These are phyloP conservation scores for Cephalotes varians DNA, from an alignment of 2,888 invertebrate species.

Conservation along the genomic window DNA sequence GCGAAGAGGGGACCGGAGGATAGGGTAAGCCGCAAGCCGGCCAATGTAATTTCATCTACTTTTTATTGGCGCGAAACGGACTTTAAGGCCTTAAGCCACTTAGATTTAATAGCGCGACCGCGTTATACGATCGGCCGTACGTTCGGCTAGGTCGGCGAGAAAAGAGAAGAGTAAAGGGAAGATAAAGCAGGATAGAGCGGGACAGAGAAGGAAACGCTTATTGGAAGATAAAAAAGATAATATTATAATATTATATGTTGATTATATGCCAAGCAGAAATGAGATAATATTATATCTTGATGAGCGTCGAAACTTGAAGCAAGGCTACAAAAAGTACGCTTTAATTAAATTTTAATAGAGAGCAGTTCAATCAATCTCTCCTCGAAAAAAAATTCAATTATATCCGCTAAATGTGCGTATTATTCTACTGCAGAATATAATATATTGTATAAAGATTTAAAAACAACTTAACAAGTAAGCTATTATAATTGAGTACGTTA, in stretches of 20 bases:
- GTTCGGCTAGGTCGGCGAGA: slow-evolving; percentile 53
- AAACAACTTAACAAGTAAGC: neutral
- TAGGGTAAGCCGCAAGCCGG: slow-evolving; percentile 63
- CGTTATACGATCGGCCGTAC: slow-evolving; percentile 64
- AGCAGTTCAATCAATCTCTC: slow-evolving; percentile 5
- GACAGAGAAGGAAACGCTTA: slow-evolving; percentile 37
- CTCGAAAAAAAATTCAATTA: neutral
- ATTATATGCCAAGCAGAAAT: neutral
- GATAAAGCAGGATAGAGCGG: slow-evolving; percentile 46
- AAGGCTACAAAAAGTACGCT: neutral
- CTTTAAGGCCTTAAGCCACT: slow-evolving; percentile 83
- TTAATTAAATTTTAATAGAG: slow-evolving; percentile 6
- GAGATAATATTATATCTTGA: neutral
- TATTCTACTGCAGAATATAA: neutral
- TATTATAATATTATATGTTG: slow-evolving; percentile 16
- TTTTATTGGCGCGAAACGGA: slow-evolving; percentile 82
- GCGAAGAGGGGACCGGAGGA: slow-evolving; percentile 57
- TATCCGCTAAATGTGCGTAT: neutral
- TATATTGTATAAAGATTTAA: slow-evolving; percentile 7
- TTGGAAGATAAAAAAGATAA: slow-evolving; percentile 37
- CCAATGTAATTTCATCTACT: slow-evolving; percentile 81
- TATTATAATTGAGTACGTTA: neutral
- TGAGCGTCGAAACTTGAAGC: neutral
- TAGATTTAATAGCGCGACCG: slow-evolving; percentile 82
- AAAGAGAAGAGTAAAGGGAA: slow-evolving; percentile 37